A percentile compares a stretch with the other conserved stretches of the same genome.
Evolutionary conservation across 2,888 invertebrate genomes (phyloP).

Genomic region (Mongoloraphidia duomilia): DNA sequence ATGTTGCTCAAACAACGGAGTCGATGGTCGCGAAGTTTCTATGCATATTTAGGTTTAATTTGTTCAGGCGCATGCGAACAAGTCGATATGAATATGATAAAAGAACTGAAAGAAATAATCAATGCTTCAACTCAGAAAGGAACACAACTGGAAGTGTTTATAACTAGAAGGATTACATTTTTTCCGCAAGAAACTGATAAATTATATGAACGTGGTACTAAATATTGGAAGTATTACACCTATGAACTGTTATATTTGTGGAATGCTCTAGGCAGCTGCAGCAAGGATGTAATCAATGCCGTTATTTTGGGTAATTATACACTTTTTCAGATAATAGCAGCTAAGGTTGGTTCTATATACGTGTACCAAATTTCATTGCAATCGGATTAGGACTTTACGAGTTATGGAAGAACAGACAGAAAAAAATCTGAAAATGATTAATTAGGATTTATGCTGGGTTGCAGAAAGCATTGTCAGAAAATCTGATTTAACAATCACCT

Average conservation of each 20-base stretch:
- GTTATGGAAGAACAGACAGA: too few relatives aligned
- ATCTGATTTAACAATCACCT: too few relatives aligned
- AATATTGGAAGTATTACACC: slow-evolving; percentile 41
- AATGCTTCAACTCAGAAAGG: slow-evolving; percentile 20
- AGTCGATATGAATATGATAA: slow-evolving; percentile 17
- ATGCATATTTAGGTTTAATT: slow-evolving; percentile 42
- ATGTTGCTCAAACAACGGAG: slow-evolving; percentile 40
- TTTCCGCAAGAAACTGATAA: slow-evolving; percentile 21
- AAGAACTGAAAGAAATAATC: slow-evolving; percentile 20
- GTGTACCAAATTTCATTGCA: too few relatives aligned
- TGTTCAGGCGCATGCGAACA: slow-evolving; percentile 23
- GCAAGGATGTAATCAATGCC: slow-evolving; percentile 22
- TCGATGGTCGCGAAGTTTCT: slow-evolving; percentile 51
- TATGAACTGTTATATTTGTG: slow-evolving; percentile 54
- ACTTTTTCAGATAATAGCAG: too few relatives aligned
- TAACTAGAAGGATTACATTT: slow-evolving; percentile 20
- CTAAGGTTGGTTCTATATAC: too few relatives aligned
- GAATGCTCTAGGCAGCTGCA: slow-evolving; percentile 48
- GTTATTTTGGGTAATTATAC: slow-evolving; percentile 30
- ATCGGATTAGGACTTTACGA: too few relatives aligned
- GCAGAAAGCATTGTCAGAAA: too few relatives aligned
- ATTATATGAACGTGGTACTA: slow-evolving; percentile 15
- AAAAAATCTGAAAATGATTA: too few relatives aligned
- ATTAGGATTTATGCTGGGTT: too few relatives aligned
- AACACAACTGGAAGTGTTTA: slow-evolving; percentile 25